A percentile compares a stretch with the other conserved stretches of the same genome.
These are phyloP conservation scores for Halcyon malimbica DNA, from an alignment of 2,113 vertebrate species.

Conservation along the genomic window DNA sequence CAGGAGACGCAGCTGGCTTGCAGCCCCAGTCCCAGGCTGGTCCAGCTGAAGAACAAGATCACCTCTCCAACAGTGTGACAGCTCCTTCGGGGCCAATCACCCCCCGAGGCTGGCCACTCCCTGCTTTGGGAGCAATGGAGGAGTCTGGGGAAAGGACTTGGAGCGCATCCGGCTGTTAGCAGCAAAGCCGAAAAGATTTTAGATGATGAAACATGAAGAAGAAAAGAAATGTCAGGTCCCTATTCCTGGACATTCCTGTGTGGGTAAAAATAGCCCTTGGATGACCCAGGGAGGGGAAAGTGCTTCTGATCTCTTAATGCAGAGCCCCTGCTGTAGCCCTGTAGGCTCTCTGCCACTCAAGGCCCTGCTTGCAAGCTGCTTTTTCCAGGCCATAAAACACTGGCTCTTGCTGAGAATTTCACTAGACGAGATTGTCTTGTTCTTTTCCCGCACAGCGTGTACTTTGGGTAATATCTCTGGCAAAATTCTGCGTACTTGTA, in stretches of 20 bases:
- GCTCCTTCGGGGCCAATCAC: not conserved
- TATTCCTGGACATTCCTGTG: constrained; percentile 53
- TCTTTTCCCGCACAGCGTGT: constrained; percentile 24
- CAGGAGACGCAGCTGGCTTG: not conserved
- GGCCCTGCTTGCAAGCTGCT: not conserved
- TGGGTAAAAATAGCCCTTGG: constrained; percentile 65
- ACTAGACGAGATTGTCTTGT: constrained; percentile 38
- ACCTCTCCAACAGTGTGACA: not conserved
- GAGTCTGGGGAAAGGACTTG: not conserved
- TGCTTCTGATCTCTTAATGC: constrained; percentile 48
- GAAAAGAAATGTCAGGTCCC: constrained; percentile 37
- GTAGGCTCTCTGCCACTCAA: constrained; percentile 29
- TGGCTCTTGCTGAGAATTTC: constrained; percentile 46
- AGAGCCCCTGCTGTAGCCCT: constrained; percentile 26
- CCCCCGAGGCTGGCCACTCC: not conserved
- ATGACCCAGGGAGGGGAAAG: not conserved
- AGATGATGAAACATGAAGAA: constrained; percentile 30
- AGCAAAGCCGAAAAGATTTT: not conserved
- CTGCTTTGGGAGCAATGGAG: not conserved
- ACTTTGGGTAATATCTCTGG: constrained; percentile 23
- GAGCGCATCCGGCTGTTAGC: not conserved
- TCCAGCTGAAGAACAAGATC: not conserved
- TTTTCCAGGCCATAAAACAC: constrained; percentile 40
- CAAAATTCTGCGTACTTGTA: not conserved
- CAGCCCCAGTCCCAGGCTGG: not conserved